Evolutionary conservation across 2,888 invertebrate genomes (phyloP).

Genomic region (Arrhopalites spinosus): DNA sequence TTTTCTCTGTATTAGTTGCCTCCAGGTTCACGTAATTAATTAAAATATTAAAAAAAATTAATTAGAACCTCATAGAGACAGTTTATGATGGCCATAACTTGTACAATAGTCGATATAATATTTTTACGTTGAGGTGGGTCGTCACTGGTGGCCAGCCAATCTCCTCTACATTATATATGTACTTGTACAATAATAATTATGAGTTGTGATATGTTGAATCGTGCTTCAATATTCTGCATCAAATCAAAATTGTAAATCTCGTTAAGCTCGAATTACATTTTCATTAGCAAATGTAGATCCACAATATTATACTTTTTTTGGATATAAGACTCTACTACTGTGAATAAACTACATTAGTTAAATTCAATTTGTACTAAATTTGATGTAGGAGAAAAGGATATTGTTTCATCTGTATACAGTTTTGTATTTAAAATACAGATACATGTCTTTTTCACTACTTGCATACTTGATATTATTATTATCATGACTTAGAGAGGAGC

Average conservation of each 20-base stretch:
- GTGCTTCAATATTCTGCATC: background rate
- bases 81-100: background rate
- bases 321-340: background rate
- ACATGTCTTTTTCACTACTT: background rate
- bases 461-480: background rate
- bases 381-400: background rate
- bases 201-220: background rate
- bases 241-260: slow-evolving; percentile 18
- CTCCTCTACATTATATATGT: background rate
- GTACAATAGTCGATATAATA: too few species aligned
- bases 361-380: background rate
- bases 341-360: background rate
- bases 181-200: background rate
- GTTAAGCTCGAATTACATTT: slow-evolving; percentile 32
- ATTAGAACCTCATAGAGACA: slow-evolving; percentile 1
- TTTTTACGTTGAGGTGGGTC: slow-evolving; percentile 7
- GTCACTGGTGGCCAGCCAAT: background rate
- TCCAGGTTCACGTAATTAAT: slow-evolving; percentile 31
- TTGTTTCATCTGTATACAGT: background rate
- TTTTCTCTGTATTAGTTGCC: background rate
- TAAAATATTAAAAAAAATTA: slow-evolving; percentile 31
- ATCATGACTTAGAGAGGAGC: background rate
- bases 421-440: background rate
- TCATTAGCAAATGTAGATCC: background rate
- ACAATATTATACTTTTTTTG: too few species aligned